Conservation (phyloP, 2,113 vertebrate species). For the Macaca fascicularis region T2T-MFA8v1.1 NC_088375.1:26262501-26263000, state of each 20-base stretch:
- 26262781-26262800: background rate
- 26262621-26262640: background rate
- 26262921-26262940: background rate
- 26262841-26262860: fast-evolving
- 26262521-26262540: background rate
- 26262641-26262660: background rate
- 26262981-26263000: background rate
- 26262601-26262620: background rate
- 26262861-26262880: background rate
- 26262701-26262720: background rate
- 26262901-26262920: background rate
- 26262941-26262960: background rate
- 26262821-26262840: background rate
- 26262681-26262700: background rate
- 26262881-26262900: background rate
- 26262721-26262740: background rate
- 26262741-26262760: background rate
- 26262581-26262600: background rate
- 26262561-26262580: background rate
- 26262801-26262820: background rate
- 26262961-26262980: background rate
- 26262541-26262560: background rate
- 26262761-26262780: background rate
- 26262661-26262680: background rate
- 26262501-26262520: background rate